Evolutionary conservation across 2,888 invertebrate genomes (phyloP).

Genomic region (Drosophila mayaguana): DNA sequence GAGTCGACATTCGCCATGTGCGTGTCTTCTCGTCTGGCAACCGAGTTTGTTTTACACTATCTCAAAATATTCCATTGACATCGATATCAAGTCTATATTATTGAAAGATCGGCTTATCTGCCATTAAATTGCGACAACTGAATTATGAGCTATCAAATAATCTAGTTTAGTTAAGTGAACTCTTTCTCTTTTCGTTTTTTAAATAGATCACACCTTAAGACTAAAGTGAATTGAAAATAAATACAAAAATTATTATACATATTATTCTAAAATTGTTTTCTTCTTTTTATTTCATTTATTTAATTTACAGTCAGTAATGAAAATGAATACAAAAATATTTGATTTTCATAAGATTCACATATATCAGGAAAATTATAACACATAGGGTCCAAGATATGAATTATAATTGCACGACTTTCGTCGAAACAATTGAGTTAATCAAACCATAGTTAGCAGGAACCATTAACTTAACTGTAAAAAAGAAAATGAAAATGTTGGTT

Average conservation of each 20-base stretch:
- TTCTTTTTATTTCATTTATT: conserved; percentile 58
- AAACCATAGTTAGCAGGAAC: conserved; percentile 43
- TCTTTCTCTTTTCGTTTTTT: background rate
- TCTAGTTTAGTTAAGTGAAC: conserved; percentile 1
- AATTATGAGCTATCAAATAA: background rate
- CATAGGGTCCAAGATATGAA: conserved; percentile 52
- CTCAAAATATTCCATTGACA: conserved; percentile 1
- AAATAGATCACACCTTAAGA: background rate
- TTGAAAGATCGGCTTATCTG: background rate
- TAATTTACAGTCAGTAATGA: conserved; percentile 71
- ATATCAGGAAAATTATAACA: conserved; percentile 52
- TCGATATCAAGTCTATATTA: background rate
- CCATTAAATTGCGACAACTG: background rate
- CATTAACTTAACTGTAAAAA: conserved; percentile 40
- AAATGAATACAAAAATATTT: conserved; percentile 69
- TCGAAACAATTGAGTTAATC: conserved; percentile 40
- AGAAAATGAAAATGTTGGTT: background rate
- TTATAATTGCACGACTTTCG: conserved; percentile 27
- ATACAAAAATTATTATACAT: conserved; percentile 1
- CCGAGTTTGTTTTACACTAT: background rate
- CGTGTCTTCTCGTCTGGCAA: background rate
- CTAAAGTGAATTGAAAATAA: background rate
- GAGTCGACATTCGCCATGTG: background rate
- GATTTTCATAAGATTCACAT: conserved; percentile 55
- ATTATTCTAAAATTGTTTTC: conserved; percentile 33